These are phyloP conservation scores for Silurus lanzhouensis DNA, from an alignment of 2,797 vertebrate genomes.

Conservation along the genomic window DNA sequence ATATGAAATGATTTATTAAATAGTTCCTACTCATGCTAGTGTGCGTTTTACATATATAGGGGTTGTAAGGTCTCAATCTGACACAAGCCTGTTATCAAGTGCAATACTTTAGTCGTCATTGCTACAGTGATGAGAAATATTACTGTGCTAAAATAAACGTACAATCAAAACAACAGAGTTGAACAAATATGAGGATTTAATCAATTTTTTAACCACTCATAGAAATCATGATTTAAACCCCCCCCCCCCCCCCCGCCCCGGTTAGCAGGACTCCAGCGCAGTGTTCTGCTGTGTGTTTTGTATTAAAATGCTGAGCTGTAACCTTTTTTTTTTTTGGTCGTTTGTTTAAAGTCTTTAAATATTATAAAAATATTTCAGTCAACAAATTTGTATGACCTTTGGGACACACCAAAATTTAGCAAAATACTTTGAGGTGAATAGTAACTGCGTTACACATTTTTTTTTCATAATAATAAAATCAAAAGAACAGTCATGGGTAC, in stretches of 20 bases:
- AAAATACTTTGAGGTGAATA: constrained; percentile 12
- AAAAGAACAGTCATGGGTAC: constrained; percentile 10
- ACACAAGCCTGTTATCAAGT: neutral
- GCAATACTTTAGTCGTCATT: neutral
- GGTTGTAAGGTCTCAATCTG: neutral
- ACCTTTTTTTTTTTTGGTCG: neutral
- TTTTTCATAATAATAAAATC: constrained; percentile 1
- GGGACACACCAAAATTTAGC: neutral
- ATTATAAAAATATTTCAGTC: constrained; percentile 19
- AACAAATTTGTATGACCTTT: neutral
- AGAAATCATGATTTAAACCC: constrained; percentile 48
- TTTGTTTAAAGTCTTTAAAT: neutral
- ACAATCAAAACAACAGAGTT: neutral
- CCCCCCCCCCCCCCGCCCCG: neutral
- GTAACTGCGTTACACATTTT: constrained; percentile 7
- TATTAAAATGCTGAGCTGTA: neutral
- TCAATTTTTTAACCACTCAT: constrained; percentile 38
- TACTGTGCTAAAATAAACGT: neutral
- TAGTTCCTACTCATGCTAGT: neutral
- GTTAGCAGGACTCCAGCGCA: constrained; percentile 11
- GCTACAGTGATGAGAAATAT: neutral
- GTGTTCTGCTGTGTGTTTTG: constrained; percentile 14
- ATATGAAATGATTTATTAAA: neutral
- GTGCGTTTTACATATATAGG: no score
- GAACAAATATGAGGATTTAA: constrained; percentile 42